phyloP scores from a whole-genome alignment of 2,797 vertebrate genomes.

The Lophotriccus pileatus region DNA sequence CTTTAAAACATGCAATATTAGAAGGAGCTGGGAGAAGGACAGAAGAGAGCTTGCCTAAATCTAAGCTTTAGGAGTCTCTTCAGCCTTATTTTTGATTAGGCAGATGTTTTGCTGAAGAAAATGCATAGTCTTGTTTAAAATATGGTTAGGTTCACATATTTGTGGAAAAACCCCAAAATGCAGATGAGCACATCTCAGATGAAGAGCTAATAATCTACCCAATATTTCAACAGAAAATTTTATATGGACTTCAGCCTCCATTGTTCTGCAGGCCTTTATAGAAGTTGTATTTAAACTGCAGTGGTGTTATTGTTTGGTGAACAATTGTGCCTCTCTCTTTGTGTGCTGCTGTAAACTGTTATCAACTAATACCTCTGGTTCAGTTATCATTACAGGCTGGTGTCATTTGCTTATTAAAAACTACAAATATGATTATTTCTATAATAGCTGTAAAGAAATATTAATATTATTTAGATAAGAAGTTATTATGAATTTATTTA shows the following conservation, averaged over 20 bases:
- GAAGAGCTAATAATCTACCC: background rate
- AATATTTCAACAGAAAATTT: background rate
- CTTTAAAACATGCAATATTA: background rate
- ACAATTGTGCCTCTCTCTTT: background rate
- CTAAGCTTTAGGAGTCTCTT: background rate
- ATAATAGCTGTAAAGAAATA: background rate
- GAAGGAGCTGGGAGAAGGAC: background rate
- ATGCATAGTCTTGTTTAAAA: background rate
- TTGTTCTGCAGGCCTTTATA: background rate
- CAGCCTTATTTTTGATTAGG: background rate
- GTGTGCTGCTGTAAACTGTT: background rate
- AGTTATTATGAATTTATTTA: background rate
- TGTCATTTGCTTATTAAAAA: background rate
- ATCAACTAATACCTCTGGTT: background rate
- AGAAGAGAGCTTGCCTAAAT: background rate
- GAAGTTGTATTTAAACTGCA: background rate
- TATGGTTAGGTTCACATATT: background rate
- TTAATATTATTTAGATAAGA: background rate
- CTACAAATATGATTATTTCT: background rate
- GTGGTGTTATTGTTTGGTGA: background rate
- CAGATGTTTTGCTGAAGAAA: background rate
- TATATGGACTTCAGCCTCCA: background rate
- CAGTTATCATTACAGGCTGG: background rate
- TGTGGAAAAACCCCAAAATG: background rate
- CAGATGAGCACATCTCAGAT: background rate